A percentile compares a stretch with the other conserved stretches of the same genome.
These are phyloP conservation scores for Entomobrya multifasciata DNA, from an alignment of 2,888 invertebrate genomes.

Conservation along the genomic window DNA sequence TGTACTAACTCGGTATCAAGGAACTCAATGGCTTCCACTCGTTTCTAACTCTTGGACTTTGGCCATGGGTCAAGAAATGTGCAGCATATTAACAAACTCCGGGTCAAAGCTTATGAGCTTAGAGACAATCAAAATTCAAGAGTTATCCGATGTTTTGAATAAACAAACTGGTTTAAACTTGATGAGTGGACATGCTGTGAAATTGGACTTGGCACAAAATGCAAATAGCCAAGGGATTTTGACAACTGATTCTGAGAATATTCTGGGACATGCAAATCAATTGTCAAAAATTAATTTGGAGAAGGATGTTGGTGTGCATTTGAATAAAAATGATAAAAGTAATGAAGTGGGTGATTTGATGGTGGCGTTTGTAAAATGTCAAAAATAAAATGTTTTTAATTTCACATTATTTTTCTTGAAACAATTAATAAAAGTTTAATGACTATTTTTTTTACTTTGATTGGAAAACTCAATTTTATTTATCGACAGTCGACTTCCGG, in stretches of 20 bases:
- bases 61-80: conserved; percentile 13
- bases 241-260: neutral
- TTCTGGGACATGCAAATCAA: neutral
- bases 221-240: neutral
- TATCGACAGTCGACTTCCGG: no score
- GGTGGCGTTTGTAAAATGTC: conserved; percentile 13
- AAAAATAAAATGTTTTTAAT: neutral
- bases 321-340: neutral
- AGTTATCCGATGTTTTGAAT: neutral
- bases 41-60: conserved; percentile 22
- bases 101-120: conserved; percentile 6
- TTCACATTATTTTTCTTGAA: neutral
- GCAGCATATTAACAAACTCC: neutral
- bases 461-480: no score
- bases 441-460: no score
- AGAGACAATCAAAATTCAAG: conserved; percentile 30
- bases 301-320: neutral
- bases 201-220: neutral
- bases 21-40: conserved; percentile 26
- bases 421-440: neutral
- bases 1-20: conserved; percentile 14
- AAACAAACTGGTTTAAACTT: neutral
- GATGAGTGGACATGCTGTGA: neutral
- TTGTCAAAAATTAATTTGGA: conserved; percentile 4
- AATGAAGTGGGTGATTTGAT: neutral